These are phyloP conservation scores for Mallotus villosus DNA, from an alignment of 2,797 vertebrate species.

Conservation along the genomic window DNA sequence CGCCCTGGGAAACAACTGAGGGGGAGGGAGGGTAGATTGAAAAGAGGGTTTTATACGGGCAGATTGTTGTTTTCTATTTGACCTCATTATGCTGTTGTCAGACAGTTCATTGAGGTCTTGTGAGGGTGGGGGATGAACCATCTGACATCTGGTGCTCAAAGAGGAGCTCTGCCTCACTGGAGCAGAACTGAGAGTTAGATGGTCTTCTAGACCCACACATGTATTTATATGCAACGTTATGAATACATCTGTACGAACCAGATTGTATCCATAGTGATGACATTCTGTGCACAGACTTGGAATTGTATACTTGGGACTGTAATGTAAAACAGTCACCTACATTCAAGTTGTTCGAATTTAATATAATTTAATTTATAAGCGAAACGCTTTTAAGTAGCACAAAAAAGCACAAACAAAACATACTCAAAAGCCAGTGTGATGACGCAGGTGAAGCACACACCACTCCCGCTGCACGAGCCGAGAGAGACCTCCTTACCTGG, in stretches of 20 bases:
- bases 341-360: no score
- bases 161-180: conserved; percentile 69
- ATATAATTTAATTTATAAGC: no score
- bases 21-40: conserved; percentile 12
- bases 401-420: background rate
- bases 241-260: background rate
- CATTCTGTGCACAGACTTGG: no score
- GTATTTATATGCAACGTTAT: background rate
- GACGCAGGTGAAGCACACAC: background rate
- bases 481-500: conserved; percentile 49
- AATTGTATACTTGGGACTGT: no score
- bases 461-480: background rate
- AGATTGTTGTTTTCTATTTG: no score
- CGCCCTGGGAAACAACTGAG: conserved; percentile 40
- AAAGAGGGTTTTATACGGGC: background rate
- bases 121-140: conserved; percentile 1
- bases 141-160: conserved; percentile 54
- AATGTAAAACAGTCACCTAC: no score
- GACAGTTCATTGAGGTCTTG: background rate
- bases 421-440: background rate
- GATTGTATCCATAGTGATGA: no score
- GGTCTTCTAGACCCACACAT: background rate
- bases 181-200: conserved; percentile 51
- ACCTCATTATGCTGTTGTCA: no score
- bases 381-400: background rate